These are phyloP conservation scores for Capricornis sumatraensis DNA, from an alignment of 2,113 vertebrate genomes.

Conservation along the genomic window DNA sequence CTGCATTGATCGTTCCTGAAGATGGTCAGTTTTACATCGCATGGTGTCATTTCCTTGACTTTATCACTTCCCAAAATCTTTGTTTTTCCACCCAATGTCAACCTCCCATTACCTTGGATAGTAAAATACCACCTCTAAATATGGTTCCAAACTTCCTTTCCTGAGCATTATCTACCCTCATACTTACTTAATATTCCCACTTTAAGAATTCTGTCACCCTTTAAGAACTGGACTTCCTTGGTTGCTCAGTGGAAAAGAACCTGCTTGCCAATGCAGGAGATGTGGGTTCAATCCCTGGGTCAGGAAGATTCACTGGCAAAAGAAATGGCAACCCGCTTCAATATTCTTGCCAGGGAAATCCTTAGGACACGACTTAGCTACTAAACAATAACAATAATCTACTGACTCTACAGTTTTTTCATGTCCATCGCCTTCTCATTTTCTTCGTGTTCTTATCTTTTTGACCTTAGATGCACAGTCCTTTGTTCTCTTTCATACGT, in stretches of 20 bases:
- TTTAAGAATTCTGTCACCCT: not conserved
- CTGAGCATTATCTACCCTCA: not conserved
- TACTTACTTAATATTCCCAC: not conserved
- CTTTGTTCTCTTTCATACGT: not conserved
- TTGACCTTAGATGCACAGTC: not conserved
- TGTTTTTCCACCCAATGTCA: not conserved
- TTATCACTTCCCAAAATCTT: not conserved
- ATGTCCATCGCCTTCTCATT: not conserved
- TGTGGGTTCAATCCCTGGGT: not conserved
- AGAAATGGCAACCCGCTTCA: not conserved
- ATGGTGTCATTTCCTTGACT: not conserved
- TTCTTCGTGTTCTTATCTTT: not conserved
- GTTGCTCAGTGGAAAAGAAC: not conserved
- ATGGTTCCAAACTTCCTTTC: not conserved
- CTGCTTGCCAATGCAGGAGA: not conserved
- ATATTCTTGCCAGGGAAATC: not conserved
- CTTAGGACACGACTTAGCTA: not conserved
- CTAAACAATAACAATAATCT: not conserved
- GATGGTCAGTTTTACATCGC: not conserved
- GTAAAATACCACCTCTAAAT: not conserved
- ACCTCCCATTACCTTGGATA: not conserved
- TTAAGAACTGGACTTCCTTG: not conserved
- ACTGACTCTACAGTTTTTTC: not conserved
- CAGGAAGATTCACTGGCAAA: not conserved
- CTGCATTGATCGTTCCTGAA: not conserved